These are phyloP conservation scores for Apomyelois bistriatella DNA, from an alignment of 2,888 invertebrate genomes.

Conservation along the genomic window DNA sequence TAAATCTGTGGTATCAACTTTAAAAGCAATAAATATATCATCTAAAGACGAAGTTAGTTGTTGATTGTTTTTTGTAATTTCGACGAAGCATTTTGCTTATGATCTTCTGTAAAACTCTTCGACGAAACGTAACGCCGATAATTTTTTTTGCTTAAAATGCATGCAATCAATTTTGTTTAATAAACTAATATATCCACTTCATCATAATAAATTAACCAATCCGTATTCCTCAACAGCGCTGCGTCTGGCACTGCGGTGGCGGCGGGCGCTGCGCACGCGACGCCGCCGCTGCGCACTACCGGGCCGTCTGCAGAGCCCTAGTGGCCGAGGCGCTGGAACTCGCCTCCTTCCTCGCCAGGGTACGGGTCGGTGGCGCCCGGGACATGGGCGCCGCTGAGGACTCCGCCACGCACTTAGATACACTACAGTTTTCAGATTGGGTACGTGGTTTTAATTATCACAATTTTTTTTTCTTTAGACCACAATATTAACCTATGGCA, in stretches of 20 bases:
- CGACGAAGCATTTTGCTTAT: no score
- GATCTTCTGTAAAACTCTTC: no score
- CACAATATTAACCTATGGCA: no score
- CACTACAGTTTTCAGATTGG: constrained; percentile 94
- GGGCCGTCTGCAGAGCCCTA: constrained; percentile 94
- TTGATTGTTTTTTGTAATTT: no score
- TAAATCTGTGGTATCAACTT: no score
- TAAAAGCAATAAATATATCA: no score
- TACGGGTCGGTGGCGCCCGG: constrained; percentile 84
- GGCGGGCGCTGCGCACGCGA: constrained; percentile 69
- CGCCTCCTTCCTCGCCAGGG: constrained; percentile 92
- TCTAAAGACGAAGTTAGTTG: no score
- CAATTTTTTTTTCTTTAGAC: no score
- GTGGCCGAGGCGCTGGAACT: constrained; percentile 95
- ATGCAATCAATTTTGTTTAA: no score
- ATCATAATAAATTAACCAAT: not conserved
- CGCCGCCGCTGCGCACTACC: constrained; percentile 89
- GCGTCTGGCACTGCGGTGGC: constrained; percentile 72
- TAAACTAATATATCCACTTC: no score
- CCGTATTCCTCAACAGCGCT: constrained; percentile 43
- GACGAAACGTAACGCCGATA: no score
- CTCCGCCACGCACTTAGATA: constrained; percentile 86
- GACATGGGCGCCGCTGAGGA: constrained; percentile 82
- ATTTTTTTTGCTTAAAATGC: no score
- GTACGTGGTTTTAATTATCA: constrained; percentile 77